Percentiles rank a stretch among this genome's conserved stretches.
Evolutionary conservation across 2,113 vertebrate genomes (phyloP).

Genomic region (Anhinga anhinga): DNA sequence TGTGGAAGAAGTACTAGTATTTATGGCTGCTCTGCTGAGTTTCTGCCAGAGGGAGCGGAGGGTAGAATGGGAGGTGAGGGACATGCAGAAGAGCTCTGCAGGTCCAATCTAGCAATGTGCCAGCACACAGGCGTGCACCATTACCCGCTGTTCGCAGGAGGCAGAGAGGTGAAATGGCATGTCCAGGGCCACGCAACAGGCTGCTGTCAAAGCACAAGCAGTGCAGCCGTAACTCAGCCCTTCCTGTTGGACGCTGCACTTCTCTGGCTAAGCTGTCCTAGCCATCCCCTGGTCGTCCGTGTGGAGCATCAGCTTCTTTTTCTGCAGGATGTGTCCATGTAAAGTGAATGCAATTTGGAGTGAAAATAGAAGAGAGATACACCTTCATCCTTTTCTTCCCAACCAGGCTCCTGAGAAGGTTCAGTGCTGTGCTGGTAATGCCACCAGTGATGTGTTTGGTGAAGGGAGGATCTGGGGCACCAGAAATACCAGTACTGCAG

Average conservation of each 20-base stretch:
- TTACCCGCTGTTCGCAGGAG: not conserved
- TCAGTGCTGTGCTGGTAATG: not conserved
- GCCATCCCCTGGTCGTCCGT: not conserved
- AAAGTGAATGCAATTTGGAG: not conserved
- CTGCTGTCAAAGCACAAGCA: not conserved
- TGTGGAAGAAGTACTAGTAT: not conserved
- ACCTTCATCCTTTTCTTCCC: not conserved
- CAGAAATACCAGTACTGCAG: not conserved
- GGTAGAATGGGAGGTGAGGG: not conserved
- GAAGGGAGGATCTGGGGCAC: not conserved
- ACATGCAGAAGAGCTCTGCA: not conserved
- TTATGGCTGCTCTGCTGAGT: not conserved
- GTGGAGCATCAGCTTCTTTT: not conserved
- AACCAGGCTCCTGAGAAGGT: not conserved
- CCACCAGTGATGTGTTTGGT: not conserved
- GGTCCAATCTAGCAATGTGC: not conserved
- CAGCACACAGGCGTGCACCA: rapidly evolving
- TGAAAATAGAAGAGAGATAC: not conserved
- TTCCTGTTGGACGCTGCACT: not conserved
- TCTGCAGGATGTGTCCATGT: not conserved
- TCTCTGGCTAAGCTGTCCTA: not conserved
- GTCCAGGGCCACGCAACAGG: not conserved
- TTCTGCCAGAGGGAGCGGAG: not conserved
- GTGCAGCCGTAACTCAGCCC: not conserved
- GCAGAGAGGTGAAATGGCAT: not conserved